These are phyloP conservation scores for Aphyosemion australe DNA, from an alignment of 2,113 vertebrate genomes.

Conservation along the genomic window DNA sequence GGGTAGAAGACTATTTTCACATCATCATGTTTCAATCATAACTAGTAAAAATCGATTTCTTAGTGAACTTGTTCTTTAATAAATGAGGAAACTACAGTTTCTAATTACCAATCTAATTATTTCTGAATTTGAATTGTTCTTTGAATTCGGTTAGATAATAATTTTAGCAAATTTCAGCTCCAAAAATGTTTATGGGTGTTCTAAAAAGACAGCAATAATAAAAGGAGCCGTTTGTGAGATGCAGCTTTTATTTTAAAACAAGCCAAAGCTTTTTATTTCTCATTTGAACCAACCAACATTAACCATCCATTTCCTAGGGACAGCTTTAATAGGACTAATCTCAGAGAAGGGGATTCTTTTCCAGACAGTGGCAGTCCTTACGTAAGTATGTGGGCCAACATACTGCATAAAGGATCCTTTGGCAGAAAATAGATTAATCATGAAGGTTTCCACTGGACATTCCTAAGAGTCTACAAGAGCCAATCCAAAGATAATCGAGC, in stretches of 20 bases:
- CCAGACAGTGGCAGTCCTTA: background rate
- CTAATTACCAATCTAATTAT: too few relatives aligned
- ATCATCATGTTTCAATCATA: too few relatives aligned
- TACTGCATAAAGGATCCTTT: background rate
- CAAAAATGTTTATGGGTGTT: background rate
- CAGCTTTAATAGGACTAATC: too few relatives aligned
- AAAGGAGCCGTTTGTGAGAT: too few relatives aligned
- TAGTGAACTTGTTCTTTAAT: too few relatives aligned
- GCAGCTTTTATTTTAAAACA: background rate
- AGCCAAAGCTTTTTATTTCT: background rate
- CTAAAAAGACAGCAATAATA: background rate
- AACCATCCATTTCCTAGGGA: background rate
- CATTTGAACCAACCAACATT: background rate
- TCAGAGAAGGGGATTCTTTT: too few relatives aligned
- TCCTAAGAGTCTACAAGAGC: slow-evolving; percentile 1
- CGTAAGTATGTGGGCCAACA: background rate
- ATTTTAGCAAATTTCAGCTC: background rate
- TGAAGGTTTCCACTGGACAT: slow-evolving; percentile 6
- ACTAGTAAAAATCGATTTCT: too few relatives aligned
- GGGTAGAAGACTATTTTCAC: too few relatives aligned
- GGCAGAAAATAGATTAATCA: background rate
- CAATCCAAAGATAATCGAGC: slow-evolving; percentile 11
- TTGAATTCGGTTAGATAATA: too few relatives aligned
- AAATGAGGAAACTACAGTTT: too few relatives aligned
- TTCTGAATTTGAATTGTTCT: too few relatives aligned